Evolutionary conservation across 2,797 vertebrate genomes (phyloP).

Genomic region (Helarctos malayanus): DNA sequence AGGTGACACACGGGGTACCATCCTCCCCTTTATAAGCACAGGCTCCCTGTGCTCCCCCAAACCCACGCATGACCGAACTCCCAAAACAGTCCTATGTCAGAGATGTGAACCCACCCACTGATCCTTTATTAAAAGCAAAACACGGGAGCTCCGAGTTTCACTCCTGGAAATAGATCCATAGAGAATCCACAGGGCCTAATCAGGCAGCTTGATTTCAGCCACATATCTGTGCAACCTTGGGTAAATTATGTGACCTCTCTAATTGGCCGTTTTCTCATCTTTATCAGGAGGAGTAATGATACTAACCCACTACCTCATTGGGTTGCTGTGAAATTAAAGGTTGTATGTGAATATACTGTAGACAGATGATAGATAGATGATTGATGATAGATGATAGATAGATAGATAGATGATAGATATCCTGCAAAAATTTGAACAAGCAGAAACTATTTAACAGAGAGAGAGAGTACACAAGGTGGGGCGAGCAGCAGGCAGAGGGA

Average conservation of each 20-base stretch:
- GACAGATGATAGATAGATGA: not conserved
- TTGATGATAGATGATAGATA: not conserved
- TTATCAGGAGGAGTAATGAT: not conserved
- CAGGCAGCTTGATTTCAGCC: not conserved
- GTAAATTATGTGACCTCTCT: slow-evolving; percentile 37
- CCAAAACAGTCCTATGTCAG: not conserved
- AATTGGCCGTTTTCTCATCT: not conserved
- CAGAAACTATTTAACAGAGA: not conserved
- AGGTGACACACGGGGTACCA: not conserved
- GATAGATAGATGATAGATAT: not conserved
- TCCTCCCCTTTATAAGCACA: not conserved
- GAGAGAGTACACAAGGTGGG: not conserved
- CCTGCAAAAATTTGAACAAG: not conserved
- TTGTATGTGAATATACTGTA: not conserved
- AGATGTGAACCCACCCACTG: not conserved
- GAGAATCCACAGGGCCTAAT: not conserved
- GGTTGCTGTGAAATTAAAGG: not conserved
- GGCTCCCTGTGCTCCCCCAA: not conserved
- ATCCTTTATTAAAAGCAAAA: not conserved
- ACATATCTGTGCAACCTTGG: not conserved
- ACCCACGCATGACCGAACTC: not conserved
- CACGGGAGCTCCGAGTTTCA: not conserved
- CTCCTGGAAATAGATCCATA: slow-evolving; percentile 4
- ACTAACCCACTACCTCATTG: not conserved
- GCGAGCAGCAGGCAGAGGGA: not conserved